Base-by-base conservation (phyloP, 2,113 vertebrate genomes). In the Calidris pugnax region DNA sequence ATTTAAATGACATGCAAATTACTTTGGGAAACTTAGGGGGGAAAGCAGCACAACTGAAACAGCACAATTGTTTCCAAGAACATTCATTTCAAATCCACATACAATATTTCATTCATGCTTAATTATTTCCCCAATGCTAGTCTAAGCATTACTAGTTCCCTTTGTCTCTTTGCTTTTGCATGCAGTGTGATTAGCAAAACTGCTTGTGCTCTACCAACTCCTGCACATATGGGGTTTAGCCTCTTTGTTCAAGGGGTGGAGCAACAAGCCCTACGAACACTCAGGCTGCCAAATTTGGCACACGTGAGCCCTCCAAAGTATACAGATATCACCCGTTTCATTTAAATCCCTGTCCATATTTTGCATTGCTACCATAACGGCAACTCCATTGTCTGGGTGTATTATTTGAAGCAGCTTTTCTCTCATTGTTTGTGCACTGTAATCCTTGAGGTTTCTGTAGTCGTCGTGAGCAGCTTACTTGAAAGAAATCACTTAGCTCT, bases 1-100 rank as follows among this genome's bases (percentile, higher is more conserved):
- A 95, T 93, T 97, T 96, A 98, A 97, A 94, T 91, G 6, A 69
- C 59, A 97, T 95, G 96, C 97, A 96, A 92, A 97, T 97, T 92
- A 89, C 93, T 92, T 75, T 75, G 83, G 79, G 92, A 89, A 91
- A 96, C 89, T 94, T 95, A 81, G 18, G 35, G 87, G 60, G 66
- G 48, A 62, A 89, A 85, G 77, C 80, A 83, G 87, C 95, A 95
- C 74, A 62, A 90, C 69, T 82, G 93, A 87, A 96, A 97, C 87
- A 87, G 90, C 41, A 64, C 82, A 87, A 96, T 97, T 92, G 96
- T 97, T 91, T 94, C 93, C 7, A 83, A 94, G 93, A 90, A 45
- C 95, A 53, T 95, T 92, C 45, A 51, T 95, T 95, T 96, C 95
- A 90, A 89, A 97, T 85, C 96, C 96, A 85, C 95, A 71, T 48